Evolutionary conservation across 2,888 invertebrate genomes (phyloP).

Genomic region (Caenorhabditis sulstoni): DNA sequence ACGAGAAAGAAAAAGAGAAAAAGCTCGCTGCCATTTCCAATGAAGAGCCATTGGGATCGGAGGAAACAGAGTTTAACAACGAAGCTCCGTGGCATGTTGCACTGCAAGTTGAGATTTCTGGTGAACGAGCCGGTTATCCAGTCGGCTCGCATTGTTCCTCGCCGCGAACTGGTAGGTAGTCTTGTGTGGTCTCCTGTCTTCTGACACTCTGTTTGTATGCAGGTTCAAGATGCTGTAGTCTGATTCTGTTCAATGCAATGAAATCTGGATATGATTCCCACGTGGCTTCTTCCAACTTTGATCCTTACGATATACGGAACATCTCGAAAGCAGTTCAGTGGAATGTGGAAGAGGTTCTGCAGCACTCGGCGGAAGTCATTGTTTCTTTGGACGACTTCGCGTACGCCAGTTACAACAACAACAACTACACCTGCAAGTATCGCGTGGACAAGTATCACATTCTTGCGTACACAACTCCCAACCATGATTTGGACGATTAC

Average conservation of each 20-base stretch:
- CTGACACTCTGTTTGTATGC: too few species aligned
- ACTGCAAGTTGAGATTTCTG: constrained; percentile 44
- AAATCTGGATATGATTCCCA: constrained; percentile 51
- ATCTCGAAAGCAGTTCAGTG: constrained; percentile 57
- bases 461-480: constrained; percentile 63
- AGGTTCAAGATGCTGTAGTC: constrained; percentile 65
- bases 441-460: constrained; percentile 59
- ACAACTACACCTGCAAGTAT: constrained; percentile 60
- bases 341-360: constrained; percentile 58
- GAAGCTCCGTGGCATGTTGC: constrained; percentile 47
- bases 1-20: constrained; percentile 52
- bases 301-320: constrained; percentile 58
- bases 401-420: constrained; percentile 50
- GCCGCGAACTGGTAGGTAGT: constrained; percentile 27
- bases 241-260: constrained; percentile 65
- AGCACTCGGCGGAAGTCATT: constrained; percentile 60
- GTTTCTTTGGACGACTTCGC: constrained; percentile 64
- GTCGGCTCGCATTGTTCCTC: constrained; percentile 61
- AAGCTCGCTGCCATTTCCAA: constrained; percentile 44
- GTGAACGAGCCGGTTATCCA: constrained; percentile 63
- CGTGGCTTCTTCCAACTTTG: constrained; percentile 37
- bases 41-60: constrained; percentile 59
- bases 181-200: too few species aligned
- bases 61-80: constrained; percentile 37
- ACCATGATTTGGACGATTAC: constrained; percentile 40